Conservation (phyloP, 1,140 invertebrate genomes). For the Rhynchophorus ferrugineus region DNA sequence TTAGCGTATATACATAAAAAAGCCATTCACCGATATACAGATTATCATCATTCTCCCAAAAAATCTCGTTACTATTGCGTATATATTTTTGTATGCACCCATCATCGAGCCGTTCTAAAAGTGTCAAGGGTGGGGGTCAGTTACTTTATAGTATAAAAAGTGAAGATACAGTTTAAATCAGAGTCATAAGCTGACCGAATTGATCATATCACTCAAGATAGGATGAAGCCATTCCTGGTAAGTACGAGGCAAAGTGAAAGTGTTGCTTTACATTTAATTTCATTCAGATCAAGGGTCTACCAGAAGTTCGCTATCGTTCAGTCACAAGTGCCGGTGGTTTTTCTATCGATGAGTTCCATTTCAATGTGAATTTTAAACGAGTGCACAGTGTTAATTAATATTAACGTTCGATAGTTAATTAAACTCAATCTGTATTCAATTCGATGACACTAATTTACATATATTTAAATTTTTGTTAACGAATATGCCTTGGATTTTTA, state of each 20-base stretch:
- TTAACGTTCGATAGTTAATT: too few relatives aligned
- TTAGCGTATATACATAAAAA: constrained; percentile 8
- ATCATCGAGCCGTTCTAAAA: constrained; percentile 10
- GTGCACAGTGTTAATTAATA: too few relatives aligned
- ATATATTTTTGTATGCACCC: constrained; percentile 10
- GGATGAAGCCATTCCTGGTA: constrained; percentile 19
- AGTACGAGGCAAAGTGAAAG: constrained; percentile 7
- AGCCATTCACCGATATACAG: constrained; percentile 22
- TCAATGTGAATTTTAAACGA: too few relatives aligned
- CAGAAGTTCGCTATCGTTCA: too few relatives aligned
- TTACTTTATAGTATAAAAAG: constrained; percentile 19
- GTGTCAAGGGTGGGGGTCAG: constrained; percentile 6
- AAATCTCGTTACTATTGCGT: constrained; percentile 13
- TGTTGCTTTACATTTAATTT: too few relatives aligned
- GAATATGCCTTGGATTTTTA: too few relatives aligned
- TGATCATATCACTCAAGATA: constrained; percentile 10
- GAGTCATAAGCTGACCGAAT: constrained; percentile 18
- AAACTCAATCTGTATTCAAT: too few relatives aligned
- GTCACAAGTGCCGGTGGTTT: too few relatives aligned
- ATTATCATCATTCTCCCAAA: constrained; percentile 17
- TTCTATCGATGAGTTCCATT: too few relatives aligned
- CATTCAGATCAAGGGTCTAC: too few relatives aligned
- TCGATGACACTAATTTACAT: too few relatives aligned
- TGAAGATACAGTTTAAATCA: constrained; percentile 14
- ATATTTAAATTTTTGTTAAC: too few relatives aligned